phyloP scores from a whole-genome alignment of 2,797 vertebrate species.

The Allobates femoralis region DNA sequence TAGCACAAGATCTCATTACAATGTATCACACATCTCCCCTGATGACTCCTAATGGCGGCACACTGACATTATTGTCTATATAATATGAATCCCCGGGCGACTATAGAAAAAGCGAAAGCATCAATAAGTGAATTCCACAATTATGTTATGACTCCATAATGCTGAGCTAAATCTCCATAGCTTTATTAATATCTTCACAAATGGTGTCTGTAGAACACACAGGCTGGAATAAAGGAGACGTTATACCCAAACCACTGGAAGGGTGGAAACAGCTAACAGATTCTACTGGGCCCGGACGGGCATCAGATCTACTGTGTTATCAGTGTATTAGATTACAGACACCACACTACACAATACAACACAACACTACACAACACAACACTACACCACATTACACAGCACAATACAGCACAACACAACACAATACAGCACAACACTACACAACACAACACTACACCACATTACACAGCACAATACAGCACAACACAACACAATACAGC shows the following conservation, averaged over 20 bases:
- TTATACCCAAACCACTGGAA: neutral
- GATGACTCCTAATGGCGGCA: constrained; percentile 27
- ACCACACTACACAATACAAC: too few species aligned
- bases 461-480: neutral
- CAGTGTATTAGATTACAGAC: neutral
- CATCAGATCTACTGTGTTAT: neutral
- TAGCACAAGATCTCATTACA: constrained; percentile 25
- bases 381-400: neutral
- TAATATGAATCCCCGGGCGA: constrained; percentile 41
- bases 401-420: too few species aligned
- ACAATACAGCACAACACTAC: too few species aligned
- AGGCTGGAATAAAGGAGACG: constrained; percentile 30
- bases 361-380: neutral
- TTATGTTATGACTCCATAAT: constrained; percentile 44
- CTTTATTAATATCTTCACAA: constrained; percentile 35
- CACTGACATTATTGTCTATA: constrained; percentile 5
- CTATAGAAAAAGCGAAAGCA: constrained; percentile 33
- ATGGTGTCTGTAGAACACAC: neutral
- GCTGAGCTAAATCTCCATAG: constrained; percentile 35
- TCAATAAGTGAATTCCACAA: constrained; percentile 48
- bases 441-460: neutral
- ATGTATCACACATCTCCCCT: constrained; percentile 48
- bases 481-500: too few species aligned
- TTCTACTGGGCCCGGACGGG: neutral
- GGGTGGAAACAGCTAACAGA: neutral